Percentiles rank a stretch among this genome's conserved stretches.
phyloP scores from a whole-genome alignment of 2,888 invertebrate species.

The Mimumesa dahlbomi region DNA sequence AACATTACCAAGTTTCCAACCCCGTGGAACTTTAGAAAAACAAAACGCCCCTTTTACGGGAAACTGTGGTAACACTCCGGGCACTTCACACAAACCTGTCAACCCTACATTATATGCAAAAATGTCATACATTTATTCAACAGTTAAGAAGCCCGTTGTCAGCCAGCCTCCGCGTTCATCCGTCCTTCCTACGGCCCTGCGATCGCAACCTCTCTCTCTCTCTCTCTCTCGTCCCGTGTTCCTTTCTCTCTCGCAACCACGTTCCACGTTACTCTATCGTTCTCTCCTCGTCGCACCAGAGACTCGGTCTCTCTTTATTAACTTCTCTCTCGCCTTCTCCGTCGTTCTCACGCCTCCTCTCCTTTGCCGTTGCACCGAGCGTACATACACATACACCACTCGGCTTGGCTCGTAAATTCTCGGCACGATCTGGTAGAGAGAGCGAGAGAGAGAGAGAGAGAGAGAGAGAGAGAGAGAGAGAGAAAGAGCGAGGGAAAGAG shows the following conservation, averaged over 20 bases:
- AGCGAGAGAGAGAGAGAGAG: neutral
- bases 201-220: conserved; percentile 38
- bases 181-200: conserved; percentile 47
- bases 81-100: no score
- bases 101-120: no score
- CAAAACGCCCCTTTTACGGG: no score
- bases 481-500: neutral
- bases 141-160: no score
- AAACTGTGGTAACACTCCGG: no score
- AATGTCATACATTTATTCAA: no score
- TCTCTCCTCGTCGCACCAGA: conserved; percentile 40
- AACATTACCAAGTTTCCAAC: no score
- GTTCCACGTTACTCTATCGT: conserved; percentile 34
- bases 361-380: conserved; percentile 23
- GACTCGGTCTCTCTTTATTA: conserved; percentile 42
- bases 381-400: conserved; percentile 47
- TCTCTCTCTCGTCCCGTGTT: conserved; percentile 30
- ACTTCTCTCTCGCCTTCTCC: conserved; percentile 13
- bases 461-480: neutral
- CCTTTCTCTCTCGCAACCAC: conserved; percentile 24
- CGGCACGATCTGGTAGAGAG: conserved; percentile 63
- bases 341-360: conserved; percentile 5
- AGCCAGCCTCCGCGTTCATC: no score
- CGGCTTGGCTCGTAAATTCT: conserved; percentile 60
- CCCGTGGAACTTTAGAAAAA: no score